Evolutionary conservation across 1,140 invertebrate genomes (phyloP).

Genomic region (Mamestra configurata): DNA sequence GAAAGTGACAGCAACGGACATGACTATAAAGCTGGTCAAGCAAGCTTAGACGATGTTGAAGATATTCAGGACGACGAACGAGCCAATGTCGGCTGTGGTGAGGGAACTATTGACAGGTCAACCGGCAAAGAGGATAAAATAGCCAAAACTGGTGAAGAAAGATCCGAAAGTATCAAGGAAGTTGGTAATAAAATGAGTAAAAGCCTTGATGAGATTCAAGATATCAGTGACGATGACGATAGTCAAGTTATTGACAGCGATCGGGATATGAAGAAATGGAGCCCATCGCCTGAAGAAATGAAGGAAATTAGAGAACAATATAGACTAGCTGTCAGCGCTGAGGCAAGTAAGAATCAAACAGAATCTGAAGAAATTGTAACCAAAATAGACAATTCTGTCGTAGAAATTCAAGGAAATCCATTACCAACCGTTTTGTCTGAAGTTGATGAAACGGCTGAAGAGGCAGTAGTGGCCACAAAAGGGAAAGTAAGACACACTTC

Average conservation of each 20-base stretch:
- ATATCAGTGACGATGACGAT: slow-evolving; percentile 35
- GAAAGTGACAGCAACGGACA: slow-evolving; percentile 52
- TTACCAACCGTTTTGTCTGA: background rate
- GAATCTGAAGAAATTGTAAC: slow-evolving; percentile 43
- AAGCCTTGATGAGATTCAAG: slow-evolving; percentile 33
- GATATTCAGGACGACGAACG: slow-evolving; percentile 75
- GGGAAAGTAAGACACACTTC: slow-evolving; percentile 11
- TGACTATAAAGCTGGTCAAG: slow-evolving; percentile 72
- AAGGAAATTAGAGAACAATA: background rate
- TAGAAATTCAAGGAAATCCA: background rate
- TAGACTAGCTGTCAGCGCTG: slow-evolving; percentile 19
- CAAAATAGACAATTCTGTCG: slow-evolving; percentile 14
- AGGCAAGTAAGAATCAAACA: slow-evolving; percentile 37
- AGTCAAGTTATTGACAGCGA: slow-evolving; percentile 30
- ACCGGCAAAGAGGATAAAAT: background rate
- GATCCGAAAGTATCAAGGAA: slow-evolving; percentile 24
- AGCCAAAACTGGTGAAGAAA: slow-evolving; percentile 1
- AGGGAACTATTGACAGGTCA: background rate
- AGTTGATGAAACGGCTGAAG: background rate
- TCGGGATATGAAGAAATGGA: slow-evolving; percentile 24
- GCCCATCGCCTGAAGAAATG: slow-evolving; percentile 13
- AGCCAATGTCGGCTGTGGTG: slow-evolving; percentile 11
- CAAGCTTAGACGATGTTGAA: slow-evolving; percentile 82
- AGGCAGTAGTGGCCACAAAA: background rate
- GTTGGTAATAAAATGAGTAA: slow-evolving; percentile 8